phyloP scores from a whole-genome alignment of 2,113 vertebrate species.

The Prinia subflava region DNA sequence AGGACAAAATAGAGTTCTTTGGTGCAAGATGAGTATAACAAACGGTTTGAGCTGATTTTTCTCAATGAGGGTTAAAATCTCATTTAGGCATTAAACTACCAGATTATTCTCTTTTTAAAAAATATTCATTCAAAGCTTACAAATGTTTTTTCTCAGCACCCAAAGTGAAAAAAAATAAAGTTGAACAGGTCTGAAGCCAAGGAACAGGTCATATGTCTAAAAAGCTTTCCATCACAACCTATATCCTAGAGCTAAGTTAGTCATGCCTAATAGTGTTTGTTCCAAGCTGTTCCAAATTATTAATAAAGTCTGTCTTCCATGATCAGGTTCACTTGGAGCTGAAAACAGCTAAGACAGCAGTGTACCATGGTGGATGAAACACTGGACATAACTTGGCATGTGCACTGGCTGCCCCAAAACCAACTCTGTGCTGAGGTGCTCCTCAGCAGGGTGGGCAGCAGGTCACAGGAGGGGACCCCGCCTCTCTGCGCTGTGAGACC shows the following conservation, averaged over 20 bases:
- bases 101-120: background rate
- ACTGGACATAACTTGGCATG: rapidly evolving
- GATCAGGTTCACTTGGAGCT: background rate
- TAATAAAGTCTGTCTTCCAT: background rate
- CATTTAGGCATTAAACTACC: background rate
- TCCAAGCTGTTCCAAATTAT: background rate
- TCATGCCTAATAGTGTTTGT: background rate
- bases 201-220: background rate
- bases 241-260: background rate
- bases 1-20: background rate
- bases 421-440: background rate
- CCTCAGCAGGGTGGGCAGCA: background rate
- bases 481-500: rapidly evolving
- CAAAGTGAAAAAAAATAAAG: background rate
- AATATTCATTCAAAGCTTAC: background rate
- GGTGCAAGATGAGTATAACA: background rate
- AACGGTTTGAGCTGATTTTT: background rate
- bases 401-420: background rate
- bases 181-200: background rate
- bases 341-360: background rate
- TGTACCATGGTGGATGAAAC: background rate
- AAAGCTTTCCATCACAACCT: background rate
- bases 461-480: rapidly evolving
- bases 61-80: background rate
- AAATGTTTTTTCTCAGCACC: background rate